phyloP scores from a whole-genome alignment of 2,888 invertebrate genomes.

The Elegia similella region DNA sequence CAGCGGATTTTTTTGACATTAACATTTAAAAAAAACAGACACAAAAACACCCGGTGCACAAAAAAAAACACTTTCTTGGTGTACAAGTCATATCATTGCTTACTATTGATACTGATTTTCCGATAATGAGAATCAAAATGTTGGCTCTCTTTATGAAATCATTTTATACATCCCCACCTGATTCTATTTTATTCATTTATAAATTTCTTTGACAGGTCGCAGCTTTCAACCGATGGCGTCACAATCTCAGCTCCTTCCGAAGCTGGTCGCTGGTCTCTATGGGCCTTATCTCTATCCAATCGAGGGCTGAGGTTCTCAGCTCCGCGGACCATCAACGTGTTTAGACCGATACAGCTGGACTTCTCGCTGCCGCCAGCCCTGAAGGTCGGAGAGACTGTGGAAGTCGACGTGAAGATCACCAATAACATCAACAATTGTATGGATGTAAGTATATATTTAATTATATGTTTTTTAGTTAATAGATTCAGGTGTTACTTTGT shows the following conservation, averaged over 20 bases:
- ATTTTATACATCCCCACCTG: no score
- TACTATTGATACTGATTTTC: no score
- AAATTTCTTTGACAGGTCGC: slow-evolving; percentile 62
- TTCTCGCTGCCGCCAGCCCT: slow-evolving; percentile 82
- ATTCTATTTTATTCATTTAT: no score
- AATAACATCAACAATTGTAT: slow-evolving; percentile 86
- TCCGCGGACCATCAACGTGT: slow-evolving; percentile 82
- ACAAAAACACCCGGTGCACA: no score
- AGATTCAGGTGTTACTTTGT: no score
- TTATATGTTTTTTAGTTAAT: no score
- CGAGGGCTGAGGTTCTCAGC: slow-evolving; percentile 80
- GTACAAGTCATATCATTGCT: no score
- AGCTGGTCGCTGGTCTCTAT: slow-evolving; percentile 84
- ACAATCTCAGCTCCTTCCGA: slow-evolving; percentile 82
- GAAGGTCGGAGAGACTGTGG: slow-evolving; percentile 84
- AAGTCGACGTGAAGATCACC: slow-evolving; percentile 86
- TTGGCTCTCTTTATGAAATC: no score
- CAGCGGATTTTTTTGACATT: no score
- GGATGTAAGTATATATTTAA: slow-evolving; percentile 80
- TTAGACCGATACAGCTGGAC: slow-evolving; percentile 83
- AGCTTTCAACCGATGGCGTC: slow-evolving; percentile 81
- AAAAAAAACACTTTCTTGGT: no score
- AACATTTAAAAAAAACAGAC: no score
- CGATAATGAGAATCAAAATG: no score
- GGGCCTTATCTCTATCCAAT: slow-evolving; percentile 82